Base-by-base conservation (phyloP, 2,113 vertebrate species). In the Sprattus sprattus region DNA sequence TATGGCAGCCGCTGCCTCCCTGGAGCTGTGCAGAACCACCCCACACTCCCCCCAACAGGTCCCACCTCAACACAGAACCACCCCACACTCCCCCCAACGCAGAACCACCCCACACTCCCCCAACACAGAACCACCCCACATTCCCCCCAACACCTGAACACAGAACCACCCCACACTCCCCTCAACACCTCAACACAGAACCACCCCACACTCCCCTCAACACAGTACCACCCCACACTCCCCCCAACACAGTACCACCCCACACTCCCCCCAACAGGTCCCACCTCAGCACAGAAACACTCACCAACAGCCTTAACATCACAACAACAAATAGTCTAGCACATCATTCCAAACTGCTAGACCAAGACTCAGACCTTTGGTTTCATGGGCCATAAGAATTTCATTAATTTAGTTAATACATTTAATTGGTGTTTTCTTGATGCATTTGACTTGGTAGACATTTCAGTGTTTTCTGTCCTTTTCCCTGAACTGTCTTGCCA, bases 1-100 rank as follows among this genome's bases (percentile, higher is more conserved):
- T 45, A 96, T 99, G 96, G 96, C 95, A 88, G 94, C 93, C 86
- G 96, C 96, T 54, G 89, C 96, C 83, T 95, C 96, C 92, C 91
- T 99, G 89, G 94, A 97, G 81, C 90, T 96, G 90, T 95, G 93
- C 81, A 96, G 96, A 90, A 95, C 89, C 80, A 87, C 94, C 91
- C 81, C 49, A 84, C 85, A 91, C 85, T 86, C 88, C 54, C 92
- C 67, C 81, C 94, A 96, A 90, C 96, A 97, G 96, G 96, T 96
- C 87, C 15, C 60, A n/a, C 25, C 87, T 90, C 82, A 86, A 83
- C 87, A 80, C 83, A 44, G 15, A 39, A 1, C 39, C 39, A 39
- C 20, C 0, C 4, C 60, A 64, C 60, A 64, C 39, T 39, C 39
- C 39, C 71, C 39, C 39, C 39, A 39, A 78, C 39, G 2, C 39